phyloP scores from a whole-genome alignment of 2,113 vertebrate genomes.

The Oxyura jamaicensis region DNA sequence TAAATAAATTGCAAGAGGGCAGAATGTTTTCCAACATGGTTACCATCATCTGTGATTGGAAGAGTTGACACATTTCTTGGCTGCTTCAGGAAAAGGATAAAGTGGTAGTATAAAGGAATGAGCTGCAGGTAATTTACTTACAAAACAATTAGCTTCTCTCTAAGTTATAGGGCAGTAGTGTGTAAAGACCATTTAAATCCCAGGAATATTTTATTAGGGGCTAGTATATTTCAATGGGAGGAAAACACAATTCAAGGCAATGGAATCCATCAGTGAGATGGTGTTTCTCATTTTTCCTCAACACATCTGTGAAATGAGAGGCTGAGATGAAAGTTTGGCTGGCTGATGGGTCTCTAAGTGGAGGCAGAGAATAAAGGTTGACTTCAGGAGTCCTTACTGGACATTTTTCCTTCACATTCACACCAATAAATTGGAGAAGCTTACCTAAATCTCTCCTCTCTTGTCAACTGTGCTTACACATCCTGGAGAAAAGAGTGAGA shows the following conservation, averaged over 20 bases:
- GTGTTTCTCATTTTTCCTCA: background rate
- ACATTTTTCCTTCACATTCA: background rate
- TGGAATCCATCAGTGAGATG: background rate
- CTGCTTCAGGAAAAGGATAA: background rate
- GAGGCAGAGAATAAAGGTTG: background rate
- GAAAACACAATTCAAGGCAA: background rate
- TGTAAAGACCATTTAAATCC: background rate
- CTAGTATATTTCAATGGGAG: background rate
- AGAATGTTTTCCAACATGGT: background rate
- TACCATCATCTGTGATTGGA: background rate
- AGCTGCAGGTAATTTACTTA: background rate
- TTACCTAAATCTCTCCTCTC: background rate
- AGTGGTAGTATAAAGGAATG: accelerated
- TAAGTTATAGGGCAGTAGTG: background rate
- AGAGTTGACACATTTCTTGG: background rate
- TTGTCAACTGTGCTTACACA: background rate
- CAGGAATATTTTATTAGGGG: background rate
- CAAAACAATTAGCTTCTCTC: too few relatives aligned
- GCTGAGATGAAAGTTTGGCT: background rate
- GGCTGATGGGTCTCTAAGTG: background rate
- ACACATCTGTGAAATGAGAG: background rate
- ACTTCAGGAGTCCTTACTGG: background rate
- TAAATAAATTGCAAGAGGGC: background rate
- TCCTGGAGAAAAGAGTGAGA: background rate
- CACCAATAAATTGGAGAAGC: background rate